Conservation (phyloP, 2,113 vertebrate species). For the Myxocyprinus asiaticus region DNA sequence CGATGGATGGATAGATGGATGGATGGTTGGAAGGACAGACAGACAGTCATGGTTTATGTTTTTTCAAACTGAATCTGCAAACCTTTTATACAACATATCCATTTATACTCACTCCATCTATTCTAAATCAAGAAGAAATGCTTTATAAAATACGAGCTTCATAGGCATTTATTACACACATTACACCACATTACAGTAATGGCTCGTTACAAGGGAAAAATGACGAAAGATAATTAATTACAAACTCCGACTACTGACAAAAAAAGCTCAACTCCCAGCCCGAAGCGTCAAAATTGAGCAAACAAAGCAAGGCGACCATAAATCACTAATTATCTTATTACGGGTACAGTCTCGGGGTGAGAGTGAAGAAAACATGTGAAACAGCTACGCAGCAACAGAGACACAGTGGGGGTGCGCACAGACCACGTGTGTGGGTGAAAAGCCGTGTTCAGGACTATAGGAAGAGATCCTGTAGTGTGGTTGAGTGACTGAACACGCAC, state of each 20-base stretch:
- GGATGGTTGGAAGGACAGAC: too few relatives aligned
- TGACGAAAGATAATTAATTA: conserved; percentile 38
- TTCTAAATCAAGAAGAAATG: not conserved
- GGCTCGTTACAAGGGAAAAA: conserved; percentile 13
- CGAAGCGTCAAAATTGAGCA: not conserved
- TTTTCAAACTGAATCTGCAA: too few relatives aligned
- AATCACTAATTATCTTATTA: conserved; percentile 47
- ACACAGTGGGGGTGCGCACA: not conserved
- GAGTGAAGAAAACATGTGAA: not conserved
- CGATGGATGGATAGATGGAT: too few relatives aligned
- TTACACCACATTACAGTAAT: conserved; percentile 21
- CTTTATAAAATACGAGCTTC: not conserved
- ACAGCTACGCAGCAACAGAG: not conserved
- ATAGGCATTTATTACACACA: conserved; percentile 11
- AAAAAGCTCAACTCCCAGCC: conserved; percentile 12
- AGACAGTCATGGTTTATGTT: too few relatives aligned
- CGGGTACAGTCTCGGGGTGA: not conserved
- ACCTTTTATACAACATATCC: too few relatives aligned
- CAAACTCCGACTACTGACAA: conserved; percentile 6
- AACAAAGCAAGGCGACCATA: conserved; percentile 36
- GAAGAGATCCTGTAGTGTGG: too few relatives aligned
- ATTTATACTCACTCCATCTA: too few relatives aligned
- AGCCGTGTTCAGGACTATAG: too few relatives aligned
- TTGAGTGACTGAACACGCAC: too few relatives aligned
- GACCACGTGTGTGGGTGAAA: not conserved